Evolutionary conservation across 2,888 invertebrate genomes (phyloP).

Genomic region (Petrophora chlorosata): DNA sequence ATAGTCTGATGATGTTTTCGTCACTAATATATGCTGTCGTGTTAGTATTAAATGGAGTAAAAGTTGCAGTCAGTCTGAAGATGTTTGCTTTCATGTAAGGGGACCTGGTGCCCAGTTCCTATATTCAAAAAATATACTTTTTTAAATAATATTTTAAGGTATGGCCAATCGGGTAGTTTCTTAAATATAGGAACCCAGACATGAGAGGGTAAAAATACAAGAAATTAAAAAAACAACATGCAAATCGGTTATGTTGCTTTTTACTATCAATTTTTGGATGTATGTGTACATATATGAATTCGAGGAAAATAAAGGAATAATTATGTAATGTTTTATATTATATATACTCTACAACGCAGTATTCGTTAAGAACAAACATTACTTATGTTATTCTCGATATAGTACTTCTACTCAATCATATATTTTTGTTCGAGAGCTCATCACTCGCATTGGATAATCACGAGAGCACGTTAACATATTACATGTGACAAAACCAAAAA

Average conservation of each 20-base stretch:
- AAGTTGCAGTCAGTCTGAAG: too few relatives aligned
- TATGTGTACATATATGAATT: conserved; percentile 83
- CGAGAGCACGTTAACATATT: conserved; percentile 68
- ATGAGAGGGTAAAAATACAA: conserved; percentile 45
- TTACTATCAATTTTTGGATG: conserved; percentile 84
- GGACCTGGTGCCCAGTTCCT: too few relatives aligned
- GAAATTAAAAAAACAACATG: conserved; percentile 67
- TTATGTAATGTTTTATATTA: conserved; percentile 74
- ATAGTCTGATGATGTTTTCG: too few relatives aligned
- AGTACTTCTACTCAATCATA: conserved; percentile 77
- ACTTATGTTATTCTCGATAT: conserved; percentile 78
- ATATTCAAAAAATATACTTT: too few relatives aligned
- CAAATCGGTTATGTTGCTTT: conserved; percentile 81
- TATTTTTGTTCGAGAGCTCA: conserved; percentile 77
- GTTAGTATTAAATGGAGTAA: too few relatives aligned
- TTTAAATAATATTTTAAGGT: too few relatives aligned
- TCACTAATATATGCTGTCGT: too few relatives aligned
- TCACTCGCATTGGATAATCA: conserved; percentile 60
- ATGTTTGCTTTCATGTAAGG: too few relatives aligned
- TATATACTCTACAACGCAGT: conserved; percentile 82
- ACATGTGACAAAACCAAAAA: conserved; percentile 68
- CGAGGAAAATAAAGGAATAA: conserved; percentile 82
- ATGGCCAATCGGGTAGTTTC: too few relatives aligned
- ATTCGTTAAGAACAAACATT: conserved; percentile 81
- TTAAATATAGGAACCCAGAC: too few relatives aligned